Base-by-base conservation (phyloP, 2,888 invertebrate species). In the Zelleria hepariella region DNA sequence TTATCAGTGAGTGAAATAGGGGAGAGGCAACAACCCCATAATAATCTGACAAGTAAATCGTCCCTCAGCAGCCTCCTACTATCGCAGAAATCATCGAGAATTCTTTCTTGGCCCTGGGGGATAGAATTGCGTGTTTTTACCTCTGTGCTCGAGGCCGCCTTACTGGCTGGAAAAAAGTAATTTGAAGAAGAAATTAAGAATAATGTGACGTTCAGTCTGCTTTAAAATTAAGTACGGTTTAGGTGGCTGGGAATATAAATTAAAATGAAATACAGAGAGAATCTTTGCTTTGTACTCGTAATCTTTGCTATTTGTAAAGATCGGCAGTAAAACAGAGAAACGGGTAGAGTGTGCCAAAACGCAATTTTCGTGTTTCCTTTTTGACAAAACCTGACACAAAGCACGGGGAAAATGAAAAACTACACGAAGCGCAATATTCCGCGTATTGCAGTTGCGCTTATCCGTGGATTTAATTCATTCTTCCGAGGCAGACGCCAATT, bases 401-500 rank as follows among this genome's bases (percentile, higher is more conserved):
- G 49, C 18, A 20, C 5, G 18, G 49, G 58, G 54, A 59, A 54
- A 58, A 66, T 68, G 64, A 64, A 67, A 66, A 64, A 66, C 65
- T 65, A 42, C 15, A 15, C 32, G 10, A 15, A 42, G 4, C 32
- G 32, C 32, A 15, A 15, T 42, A 42, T 42, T 42, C 32, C 32
- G 32, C 32, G 32, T 42, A 42, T 42, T 42, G 32, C 32, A 42
- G 32, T 42, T 42, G 32, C n/a, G n/a, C 32, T 42, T 15, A 42
- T 10, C 32, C 32, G 66, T 63, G 52, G 32, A 21, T 15, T 62
- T 62, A 64, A 66, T 69, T 66, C 65, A 66, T 65, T 68, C n/a
- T 53, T 53, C 25, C 62, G 59, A 59, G 42, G 61, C 60, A 57
- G 58, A 64, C 52, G 66, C 64, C 64, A 67, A 69, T 66, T 70